Percentiles rank a stretch among this genome's conserved stretches.
phyloP scores from a whole-genome alignment of 2,113 vertebrate species.

The Elephas maximus region DNA sequence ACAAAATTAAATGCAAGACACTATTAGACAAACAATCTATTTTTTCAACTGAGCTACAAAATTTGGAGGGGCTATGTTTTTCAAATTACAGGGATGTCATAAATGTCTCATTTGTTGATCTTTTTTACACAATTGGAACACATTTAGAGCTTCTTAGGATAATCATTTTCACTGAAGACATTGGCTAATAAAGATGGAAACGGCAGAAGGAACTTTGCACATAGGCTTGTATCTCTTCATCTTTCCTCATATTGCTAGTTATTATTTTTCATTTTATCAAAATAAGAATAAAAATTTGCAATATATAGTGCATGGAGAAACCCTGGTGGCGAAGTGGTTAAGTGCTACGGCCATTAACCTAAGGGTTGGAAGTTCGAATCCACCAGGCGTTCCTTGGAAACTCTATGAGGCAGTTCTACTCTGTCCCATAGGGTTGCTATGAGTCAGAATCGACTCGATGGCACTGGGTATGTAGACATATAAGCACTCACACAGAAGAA shows the following conservation, averaged over 20 bases:
- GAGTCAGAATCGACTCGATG: no score
- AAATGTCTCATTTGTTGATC: not conserved
- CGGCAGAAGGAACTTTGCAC: not conserved
- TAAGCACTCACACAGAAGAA: fast-evolving
- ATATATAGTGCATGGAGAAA: not conserved
- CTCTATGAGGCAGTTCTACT: no score
- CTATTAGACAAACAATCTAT: not conserved
- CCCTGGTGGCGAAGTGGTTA: no score
- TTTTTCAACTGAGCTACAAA: not conserved
- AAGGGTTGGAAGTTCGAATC: no score
- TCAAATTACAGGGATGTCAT: not conserved
- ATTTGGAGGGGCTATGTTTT: not conserved
- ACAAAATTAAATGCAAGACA: not conserved
- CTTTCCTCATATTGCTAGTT: not conserved
- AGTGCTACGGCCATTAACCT: no score
- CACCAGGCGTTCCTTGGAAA: no score
- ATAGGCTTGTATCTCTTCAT: not conserved
- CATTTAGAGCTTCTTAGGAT: not conserved
- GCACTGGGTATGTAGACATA: not conserved
- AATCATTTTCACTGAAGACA: not conserved
- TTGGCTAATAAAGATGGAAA: not conserved
- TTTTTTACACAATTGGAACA: not conserved
- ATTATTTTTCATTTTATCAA: not conserved
- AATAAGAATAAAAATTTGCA: not conserved
- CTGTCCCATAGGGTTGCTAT: no score